These are phyloP conservation scores for Schizaphis graminum DNA, from an alignment of 2,888 invertebrate genomes.

Conservation along the genomic window DNA sequence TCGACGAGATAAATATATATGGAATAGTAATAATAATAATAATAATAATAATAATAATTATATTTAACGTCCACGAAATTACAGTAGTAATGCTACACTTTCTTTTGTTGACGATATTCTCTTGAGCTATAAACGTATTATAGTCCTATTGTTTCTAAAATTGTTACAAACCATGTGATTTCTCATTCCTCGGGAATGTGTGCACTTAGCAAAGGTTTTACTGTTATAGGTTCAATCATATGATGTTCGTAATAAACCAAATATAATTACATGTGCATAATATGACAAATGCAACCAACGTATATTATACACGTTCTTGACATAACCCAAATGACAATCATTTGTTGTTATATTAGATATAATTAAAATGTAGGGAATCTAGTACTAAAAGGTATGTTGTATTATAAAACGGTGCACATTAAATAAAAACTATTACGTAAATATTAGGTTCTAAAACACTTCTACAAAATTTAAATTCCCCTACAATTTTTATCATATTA, in stretches of 20 bases:
- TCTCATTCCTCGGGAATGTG: not conserved
- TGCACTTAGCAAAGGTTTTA: not conserved
- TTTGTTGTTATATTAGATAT: not conserved
- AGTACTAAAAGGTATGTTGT: not conserved
- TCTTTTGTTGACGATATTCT: constrained; percentile 19
- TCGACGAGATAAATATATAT: not conserved
- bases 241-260: not conserved
- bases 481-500: not conserved
- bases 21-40: not conserved
- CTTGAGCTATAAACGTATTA: not conserved
- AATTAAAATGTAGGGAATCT: not conserved
- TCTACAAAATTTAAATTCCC: not conserved
- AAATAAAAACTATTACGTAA: not conserved
- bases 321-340: not conserved
- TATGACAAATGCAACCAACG: not conserved
- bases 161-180: constrained; percentile 1
- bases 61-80: not conserved
- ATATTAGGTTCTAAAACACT: not conserved
- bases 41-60: not conserved
- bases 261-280: not conserved
- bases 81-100: not conserved
- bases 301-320: not conserved
- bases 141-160: not conserved
- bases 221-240: not conserved
- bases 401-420: not conserved